Conservation (phyloP, 2,888 invertebrate species). For the Linnaemya vulpina region DNA sequence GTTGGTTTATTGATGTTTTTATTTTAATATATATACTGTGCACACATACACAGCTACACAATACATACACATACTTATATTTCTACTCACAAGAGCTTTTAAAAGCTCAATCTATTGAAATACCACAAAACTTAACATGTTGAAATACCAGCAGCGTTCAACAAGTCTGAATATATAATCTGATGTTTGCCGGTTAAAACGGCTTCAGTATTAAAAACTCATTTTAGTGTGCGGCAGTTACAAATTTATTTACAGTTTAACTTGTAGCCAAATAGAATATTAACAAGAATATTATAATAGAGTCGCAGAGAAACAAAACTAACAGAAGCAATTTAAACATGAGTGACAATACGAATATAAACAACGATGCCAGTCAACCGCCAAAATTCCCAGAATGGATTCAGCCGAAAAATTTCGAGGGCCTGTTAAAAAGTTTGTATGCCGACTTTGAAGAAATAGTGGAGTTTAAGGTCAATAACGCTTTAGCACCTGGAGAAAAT, state of each 20-base stretch:
- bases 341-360: slow-evolving; percentile 15
- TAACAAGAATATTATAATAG: no score
- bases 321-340: slow-evolving; percentile 5
- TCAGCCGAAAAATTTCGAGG: slow-evolving; percentile 73
- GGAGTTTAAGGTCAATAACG: slow-evolving; percentile 73
- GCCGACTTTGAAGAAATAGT: slow-evolving; percentile 73
- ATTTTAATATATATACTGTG: no score
- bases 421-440: slow-evolving; percentile 71
- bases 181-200: neutral
- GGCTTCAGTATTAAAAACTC: neutral
- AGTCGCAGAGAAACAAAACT: neutral
- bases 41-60: no score
- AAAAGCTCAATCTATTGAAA: neutral
- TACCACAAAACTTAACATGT: neutral
- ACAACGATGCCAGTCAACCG: neutral
- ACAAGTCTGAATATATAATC: neutral
- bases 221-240: neutral
- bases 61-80: no score
- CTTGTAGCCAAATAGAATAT: no score
- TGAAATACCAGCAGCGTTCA: neutral
- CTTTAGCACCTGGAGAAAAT: slow-evolving; percentile 78
- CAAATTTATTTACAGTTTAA: no score
- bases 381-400: slow-evolving; percentile 75
- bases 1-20: no score
- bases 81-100: neutral